Base-by-base conservation (phyloP, 2,797 vertebrate genomes). In the Miichthys miiuy region DNA sequence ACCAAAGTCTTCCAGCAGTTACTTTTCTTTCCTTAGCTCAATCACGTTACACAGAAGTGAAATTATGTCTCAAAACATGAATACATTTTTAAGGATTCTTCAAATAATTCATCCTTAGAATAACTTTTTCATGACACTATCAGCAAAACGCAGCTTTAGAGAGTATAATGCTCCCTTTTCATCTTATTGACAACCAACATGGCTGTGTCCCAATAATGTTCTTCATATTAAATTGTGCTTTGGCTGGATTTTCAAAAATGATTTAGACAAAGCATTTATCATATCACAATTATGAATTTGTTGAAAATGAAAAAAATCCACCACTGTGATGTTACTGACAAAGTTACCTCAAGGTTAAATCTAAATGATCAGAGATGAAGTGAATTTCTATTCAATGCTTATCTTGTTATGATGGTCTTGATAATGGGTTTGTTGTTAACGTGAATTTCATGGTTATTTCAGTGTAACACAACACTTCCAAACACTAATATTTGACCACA, bases 311-410 rank as follows among this genome's bases (percentile, higher is more conserved):
- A 81, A 81, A 75, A 72, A 82, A 62, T 27, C 55, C 30, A 79
- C 79, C 68, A 80, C 47, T 62, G 75, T 82, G 76, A 79, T 54
- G 88, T 89, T 83, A 87, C 27, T 71, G 25, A 73, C 55, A 63
- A 54, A 61, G 48, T 30, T 23, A 79, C 56, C 50, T 30, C 18
- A n/a, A 8, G 6, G 60, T 84, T 80, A 86, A 63, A 81, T 68
- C 62, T 77, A 41, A 68, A 87, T 55, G 23, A 83, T 71, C 51
- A 76, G 27, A 69, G 42, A 60, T 23, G 38, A 38, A 52, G 17
- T 50, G 18, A 72, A 55, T n/a, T 41, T 61, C 47, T 60, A 58
- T 50, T 77, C 9, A 20, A 16, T 70, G 65, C 14, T 30, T 48
- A 75, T 75, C 72, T 46, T 21, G 41, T 63, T 76, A 17, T 38